A percentile compares a stretch with the other conserved stretches of the same genome.
phyloP scores from a whole-genome alignment of 1,140 invertebrate genomes.

The Propsilocerus akamusi region DNA sequence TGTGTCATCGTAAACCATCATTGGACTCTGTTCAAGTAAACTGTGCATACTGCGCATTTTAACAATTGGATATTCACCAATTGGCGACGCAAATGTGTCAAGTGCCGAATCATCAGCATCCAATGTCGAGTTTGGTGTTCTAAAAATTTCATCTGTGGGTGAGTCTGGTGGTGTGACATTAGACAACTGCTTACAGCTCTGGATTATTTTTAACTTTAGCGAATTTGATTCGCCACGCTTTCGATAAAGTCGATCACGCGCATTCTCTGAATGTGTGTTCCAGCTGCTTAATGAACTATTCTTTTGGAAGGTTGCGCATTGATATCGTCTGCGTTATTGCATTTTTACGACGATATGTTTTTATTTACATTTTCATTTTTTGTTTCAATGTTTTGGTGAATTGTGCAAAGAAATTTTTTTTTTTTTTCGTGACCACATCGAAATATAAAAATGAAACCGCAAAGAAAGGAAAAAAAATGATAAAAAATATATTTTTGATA shows the following conservation, averaged over 20 bases:
- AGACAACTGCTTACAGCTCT: neutral
- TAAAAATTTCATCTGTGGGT: slow-evolving; percentile 13
- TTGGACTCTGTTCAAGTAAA: neutral
- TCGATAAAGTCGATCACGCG: neutral
- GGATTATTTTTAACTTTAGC: neutral
- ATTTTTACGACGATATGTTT: too few relatives aligned
- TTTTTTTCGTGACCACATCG: too few relatives aligned
- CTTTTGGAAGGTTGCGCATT: neutral
- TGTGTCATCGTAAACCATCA: too few relatives aligned
- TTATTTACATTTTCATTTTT: too few relatives aligned
- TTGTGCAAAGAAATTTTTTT: too few relatives aligned
- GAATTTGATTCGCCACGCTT: neutral
- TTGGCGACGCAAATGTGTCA: slow-evolving; percentile 11
- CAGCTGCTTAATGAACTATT: neutral
- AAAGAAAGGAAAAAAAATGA: too few relatives aligned
- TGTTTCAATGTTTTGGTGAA: too few relatives aligned
- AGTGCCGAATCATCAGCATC: slow-evolving; percentile 19
- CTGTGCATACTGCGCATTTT: neutral
- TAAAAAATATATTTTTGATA: too few relatives aligned
- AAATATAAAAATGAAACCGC: too few relatives aligned
- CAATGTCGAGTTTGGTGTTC: slow-evolving; percentile 18
- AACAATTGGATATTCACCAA: neutral
- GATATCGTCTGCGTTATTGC: neutral
- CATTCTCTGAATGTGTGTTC: too few relatives aligned
- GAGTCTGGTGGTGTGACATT: neutral